Conservation (phyloP, 30 jellyfish, hydroid and myxozoan species). For the Rhopilema esculentum region DNA sequence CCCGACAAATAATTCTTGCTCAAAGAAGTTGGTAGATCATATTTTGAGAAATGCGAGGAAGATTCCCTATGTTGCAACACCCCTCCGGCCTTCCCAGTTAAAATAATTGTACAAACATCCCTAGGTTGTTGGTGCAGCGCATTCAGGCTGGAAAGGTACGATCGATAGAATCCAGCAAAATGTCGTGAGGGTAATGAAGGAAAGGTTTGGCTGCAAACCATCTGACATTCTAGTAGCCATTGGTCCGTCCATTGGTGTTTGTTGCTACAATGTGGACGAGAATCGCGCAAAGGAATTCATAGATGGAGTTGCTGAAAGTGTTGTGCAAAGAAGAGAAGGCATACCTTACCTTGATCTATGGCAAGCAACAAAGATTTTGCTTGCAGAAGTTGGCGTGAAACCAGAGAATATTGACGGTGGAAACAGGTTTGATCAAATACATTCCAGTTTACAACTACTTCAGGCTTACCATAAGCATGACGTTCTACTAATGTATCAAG, state of each 20-base stretch:
- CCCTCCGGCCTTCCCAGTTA: too few species aligned
- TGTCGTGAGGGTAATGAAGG: slow-evolving; percentile 55
- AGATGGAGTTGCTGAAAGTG: slow-evolving; percentile 12
- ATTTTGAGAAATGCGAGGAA: too few species aligned
- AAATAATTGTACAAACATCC: too few species aligned
- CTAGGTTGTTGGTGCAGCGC: slow-evolving; percentile 87
- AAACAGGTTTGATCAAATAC: slow-evolving; percentile 25
- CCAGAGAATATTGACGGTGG: slow-evolving; percentile 74
- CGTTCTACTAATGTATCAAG: too few species aligned
- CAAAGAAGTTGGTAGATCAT: too few species aligned
- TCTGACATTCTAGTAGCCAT: slow-evolving; percentile 53
- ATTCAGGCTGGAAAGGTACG: slow-evolving; percentile 85
- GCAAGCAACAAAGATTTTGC: slow-evolving; percentile 42
- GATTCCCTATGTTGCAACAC: too few species aligned
- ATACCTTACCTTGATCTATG: slow-evolving; percentile 54
- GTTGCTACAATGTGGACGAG: slow-evolving; percentile 67
- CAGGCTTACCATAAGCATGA: too few species aligned
- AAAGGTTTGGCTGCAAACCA: slow-evolving; percentile 41
- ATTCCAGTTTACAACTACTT: too few species aligned
- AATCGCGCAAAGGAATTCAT: slow-evolving; percentile 36
- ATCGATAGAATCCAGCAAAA: slow-evolving; percentile 62
- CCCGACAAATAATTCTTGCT: too few species aligned
- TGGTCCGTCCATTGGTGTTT: slow-evolving; percentile 69
- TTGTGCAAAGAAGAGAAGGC: slow-evolving; percentile 29
- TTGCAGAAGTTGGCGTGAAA: slow-evolving; percentile 58